Conservation (phyloP, 1,140 invertebrate genomes). For the Drosophila nikananu region DNA sequence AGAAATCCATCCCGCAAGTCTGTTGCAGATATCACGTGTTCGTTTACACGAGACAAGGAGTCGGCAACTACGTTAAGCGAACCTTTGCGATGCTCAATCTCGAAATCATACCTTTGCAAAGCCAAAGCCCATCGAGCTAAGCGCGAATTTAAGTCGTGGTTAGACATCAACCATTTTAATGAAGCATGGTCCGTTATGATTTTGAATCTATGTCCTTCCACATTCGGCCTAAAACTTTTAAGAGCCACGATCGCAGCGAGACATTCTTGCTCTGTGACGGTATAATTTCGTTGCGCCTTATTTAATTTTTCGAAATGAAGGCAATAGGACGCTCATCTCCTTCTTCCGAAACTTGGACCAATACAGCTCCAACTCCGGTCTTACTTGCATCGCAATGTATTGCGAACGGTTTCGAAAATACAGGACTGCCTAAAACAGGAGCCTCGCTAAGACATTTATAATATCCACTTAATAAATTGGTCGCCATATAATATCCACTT, state of each 20-base stretch:
- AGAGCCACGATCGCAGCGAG: slow-evolving; percentile 4
- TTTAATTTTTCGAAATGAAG: background rate
- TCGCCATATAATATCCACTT: too few relatives aligned
- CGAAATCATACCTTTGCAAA: too few relatives aligned
- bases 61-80: too few relatives aligned
- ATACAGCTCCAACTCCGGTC: background rate
- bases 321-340: background rate
- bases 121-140: too few relatives aligned
- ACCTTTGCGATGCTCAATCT: too few relatives aligned
- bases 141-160: too few relatives aligned
- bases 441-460: slow-evolving; percentile 2
- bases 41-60: too few relatives aligned
- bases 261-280: background rate
- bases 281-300: background rate
- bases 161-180: too few relatives aligned
- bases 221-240: background rate
- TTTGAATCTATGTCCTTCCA: background rate
- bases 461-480: too few relatives aligned
- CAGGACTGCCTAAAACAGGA: background rate
- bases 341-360: background rate
- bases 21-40: too few relatives aligned
- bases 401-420: background rate
- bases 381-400: slow-evolving; percentile 1
- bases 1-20: too few relatives aligned
- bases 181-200: too few relatives aligned